Evolutionary conservation across 2,113 vertebrate species (phyloP).

Genomic region (Phrynocephalus versicolor): DNA sequence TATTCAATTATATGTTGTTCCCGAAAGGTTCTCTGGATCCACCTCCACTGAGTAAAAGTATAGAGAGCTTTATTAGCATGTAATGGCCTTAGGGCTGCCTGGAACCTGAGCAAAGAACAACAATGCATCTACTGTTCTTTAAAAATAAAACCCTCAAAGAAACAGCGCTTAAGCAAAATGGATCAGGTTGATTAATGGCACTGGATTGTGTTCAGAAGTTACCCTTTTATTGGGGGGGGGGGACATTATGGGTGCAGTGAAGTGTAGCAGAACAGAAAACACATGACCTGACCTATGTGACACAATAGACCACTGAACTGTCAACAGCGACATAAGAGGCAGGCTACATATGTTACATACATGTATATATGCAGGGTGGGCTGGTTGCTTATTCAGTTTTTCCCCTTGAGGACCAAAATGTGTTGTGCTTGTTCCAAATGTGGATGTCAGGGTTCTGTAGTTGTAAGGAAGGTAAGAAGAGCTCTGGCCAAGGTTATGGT

Average conservation of each 20-base stretch:
- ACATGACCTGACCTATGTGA: background rate
- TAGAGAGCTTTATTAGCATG: background rate
- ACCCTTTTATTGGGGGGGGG: background rate
- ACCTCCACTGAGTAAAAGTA: constrained; percentile 36
- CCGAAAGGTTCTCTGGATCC: constrained; percentile 43
- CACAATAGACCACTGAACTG: background rate
- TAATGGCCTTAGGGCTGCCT: background rate
- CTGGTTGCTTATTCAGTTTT: background rate
- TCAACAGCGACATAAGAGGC: background rate
- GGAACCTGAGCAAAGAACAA: background rate
- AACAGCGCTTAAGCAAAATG: background rate
- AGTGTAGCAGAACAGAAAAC: background rate
- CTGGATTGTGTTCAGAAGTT: background rate
- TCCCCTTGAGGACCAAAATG: background rate
- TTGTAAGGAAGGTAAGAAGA: background rate
- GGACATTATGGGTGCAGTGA: background rate
- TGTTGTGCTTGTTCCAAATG: background rate
- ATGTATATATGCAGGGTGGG: background rate
- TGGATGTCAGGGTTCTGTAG: background rate
- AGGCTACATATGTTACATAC: background rate
- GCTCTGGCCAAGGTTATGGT: background rate
- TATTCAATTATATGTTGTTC: constrained; percentile 39
- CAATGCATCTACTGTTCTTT: background rate
- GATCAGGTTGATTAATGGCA: background rate
- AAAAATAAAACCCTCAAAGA: background rate